Evolutionary conservation across 2,888 invertebrate genomes (phyloP), one percentile per base, ranked within the genome.

Genomic region (Charanyca ferruginea): DNA sequence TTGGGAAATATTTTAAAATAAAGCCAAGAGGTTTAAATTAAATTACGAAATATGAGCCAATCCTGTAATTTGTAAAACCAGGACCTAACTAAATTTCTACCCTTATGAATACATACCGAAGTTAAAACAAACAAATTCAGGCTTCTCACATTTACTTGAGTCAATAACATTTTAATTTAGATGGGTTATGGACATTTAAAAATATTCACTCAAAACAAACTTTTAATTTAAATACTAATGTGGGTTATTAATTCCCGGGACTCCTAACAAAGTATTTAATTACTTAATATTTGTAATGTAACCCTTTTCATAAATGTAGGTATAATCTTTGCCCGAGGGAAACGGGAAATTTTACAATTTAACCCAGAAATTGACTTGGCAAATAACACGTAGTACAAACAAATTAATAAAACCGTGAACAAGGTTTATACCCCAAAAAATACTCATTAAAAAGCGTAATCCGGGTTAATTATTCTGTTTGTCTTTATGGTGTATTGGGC

Each of bases 201-300:
- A 66, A 61, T 18, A 62, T 11, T 28, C 4, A 22, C 16, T 9
- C 11, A 18, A 71, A 72, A 66, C 11, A 42, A 42, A 35, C 23
- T 25, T n/a, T 16, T 35, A 49, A 25, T 22, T n/a, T 16, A 11
- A 48, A 18, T 42, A 11, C 13, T 48, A 13, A 42, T 35, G 11
- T 28, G 11, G n/a, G 6, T 0, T 18, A 9, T 23, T 6, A 18
- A 42, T 63, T 3, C 11, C 20, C 16, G 9, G 11, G 11, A 41
- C 11, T 48, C 11, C 5, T 38, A 25, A 47, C 7, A 25, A 61
- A 35, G 16, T 48, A 70, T 70, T 25, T 61, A 35, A 49, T 72
- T 42, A 25, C 42, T 22, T 35, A 23, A 13, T 48, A 71, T 32
- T 47, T 66, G 23, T 35, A 41, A n/a, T 32, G 6, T 4, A 48